phyloP scores from a whole-genome alignment of 2,888 invertebrate genomes.

The Merodon equestris region DNA sequence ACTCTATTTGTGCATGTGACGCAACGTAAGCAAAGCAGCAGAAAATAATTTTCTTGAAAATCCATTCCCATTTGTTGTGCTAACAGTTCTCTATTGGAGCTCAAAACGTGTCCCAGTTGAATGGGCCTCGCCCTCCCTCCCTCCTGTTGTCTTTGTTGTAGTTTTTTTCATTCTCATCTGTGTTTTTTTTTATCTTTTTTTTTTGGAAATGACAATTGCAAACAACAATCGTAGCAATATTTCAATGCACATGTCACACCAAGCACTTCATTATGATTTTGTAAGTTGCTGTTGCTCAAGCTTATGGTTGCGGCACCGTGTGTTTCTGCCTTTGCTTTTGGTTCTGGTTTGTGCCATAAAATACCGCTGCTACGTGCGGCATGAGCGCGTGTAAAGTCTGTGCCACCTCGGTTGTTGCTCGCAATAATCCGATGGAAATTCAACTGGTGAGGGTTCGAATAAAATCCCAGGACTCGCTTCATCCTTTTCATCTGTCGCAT shows the following conservation, averaged over 20 bases:
- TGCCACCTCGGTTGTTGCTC: conserved; percentile 34
- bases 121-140: conserved; percentile 19
- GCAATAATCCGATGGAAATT: conserved; percentile 60
- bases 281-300: conserved; percentile 23
- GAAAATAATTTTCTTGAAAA: conserved; percentile 37
- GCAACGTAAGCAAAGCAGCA: conserved; percentile 24
- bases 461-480: conserved; percentile 37
- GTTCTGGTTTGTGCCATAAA: background rate
- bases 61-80: conserved; percentile 38
- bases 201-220: conserved; percentile 57
- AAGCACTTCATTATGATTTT: conserved; percentile 60
- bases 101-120: conserved; percentile 57
- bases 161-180: conserved; percentile 5
- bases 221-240: conserved; percentile 59
- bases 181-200: conserved; percentile 17
- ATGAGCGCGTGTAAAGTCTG: background rate
- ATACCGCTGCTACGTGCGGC: conserved; percentile 3
- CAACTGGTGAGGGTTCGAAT: conserved; percentile 66
- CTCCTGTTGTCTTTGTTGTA: conserved; percentile 5
- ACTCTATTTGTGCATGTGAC: conserved; percentile 25
- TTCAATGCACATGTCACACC: conserved; percentile 55
- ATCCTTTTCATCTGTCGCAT: too few relatives aligned
- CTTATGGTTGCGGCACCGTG: background rate
- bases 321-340: too few relatives aligned
- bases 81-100: conserved; percentile 27